A percentile compares a stretch with the other conserved stretches of the same genome.
Evolutionary conservation across 1,140 invertebrate species (phyloP).

Genomic region (Lucilia cuprina): DNA sequence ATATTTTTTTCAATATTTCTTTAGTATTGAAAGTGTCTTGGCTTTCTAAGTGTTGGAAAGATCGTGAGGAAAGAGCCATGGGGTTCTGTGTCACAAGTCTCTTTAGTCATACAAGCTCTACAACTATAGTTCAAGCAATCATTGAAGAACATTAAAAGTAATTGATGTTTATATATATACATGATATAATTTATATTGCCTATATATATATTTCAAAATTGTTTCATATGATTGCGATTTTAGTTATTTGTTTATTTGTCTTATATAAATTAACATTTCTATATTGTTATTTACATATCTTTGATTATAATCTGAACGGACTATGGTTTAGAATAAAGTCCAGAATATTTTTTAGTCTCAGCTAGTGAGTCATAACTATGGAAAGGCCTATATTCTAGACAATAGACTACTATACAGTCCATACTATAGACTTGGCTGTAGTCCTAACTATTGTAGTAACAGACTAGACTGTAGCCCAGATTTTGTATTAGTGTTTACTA

Average conservation of each 20-base stretch:
- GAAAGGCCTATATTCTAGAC: no score
- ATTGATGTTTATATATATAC: not conserved
- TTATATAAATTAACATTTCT: not conserved
- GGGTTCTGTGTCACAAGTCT: not conserved
- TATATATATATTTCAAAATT: constrained; percentile 2
- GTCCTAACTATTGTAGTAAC: no score
- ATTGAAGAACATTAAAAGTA: not conserved
- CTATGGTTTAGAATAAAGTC: no score
- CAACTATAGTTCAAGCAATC: constrained; percentile 1
- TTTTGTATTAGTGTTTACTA: no score
- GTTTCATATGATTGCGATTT: not conserved
- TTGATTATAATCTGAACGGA: no score
- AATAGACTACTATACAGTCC: no score
- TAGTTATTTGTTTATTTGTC: not conserved
- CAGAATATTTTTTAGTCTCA: no score
- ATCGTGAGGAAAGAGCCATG: not conserved
- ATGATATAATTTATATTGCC: not conserved
- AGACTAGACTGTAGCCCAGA: no score
- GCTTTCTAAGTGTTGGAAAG: not conserved
- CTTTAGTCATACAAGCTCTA: not conserved
- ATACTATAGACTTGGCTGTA: no score
- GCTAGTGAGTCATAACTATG: no score
- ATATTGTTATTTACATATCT: not conserved
- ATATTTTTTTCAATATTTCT: not conserved
- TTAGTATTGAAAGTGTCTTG: not conserved